Evolutionary conservation across 2,113 vertebrate genomes (phyloP).

Genomic region (Hippocampus zosterae): DNA sequence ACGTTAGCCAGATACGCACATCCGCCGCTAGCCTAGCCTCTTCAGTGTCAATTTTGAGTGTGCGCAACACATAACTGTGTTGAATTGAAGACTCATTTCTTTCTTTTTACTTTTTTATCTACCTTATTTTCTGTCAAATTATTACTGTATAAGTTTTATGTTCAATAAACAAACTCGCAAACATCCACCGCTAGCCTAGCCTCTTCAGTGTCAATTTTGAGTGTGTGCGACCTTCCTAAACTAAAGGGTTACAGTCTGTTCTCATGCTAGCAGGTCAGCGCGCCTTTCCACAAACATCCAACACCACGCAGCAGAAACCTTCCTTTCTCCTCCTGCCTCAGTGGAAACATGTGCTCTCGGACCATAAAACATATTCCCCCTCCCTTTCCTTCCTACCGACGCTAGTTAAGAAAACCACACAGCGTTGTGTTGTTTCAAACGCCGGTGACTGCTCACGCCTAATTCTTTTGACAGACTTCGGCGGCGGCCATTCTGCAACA

Average conservation of each 20-base stretch:
- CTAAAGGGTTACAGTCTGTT: neutral
- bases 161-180: no score
- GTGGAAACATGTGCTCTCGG: conserved; percentile 55
- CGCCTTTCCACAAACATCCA: neutral
- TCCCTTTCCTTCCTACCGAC: conserved; percentile 33
- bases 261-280: neutral
- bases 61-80: no score
- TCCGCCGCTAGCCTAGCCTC: conserved; percentile 22
- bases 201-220: neutral
- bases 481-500: conserved; percentile 31
- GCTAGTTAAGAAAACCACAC: conserved; percentile 61
- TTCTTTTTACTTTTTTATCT: no score
- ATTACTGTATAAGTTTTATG: no score
- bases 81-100: no score
- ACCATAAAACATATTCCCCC: conserved; percentile 47
- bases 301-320: conserved; percentile 16
- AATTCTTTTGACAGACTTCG: conserved; percentile 64
- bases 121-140: no score
- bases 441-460: conserved; percentile 35
- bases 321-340: conserved; percentile 25
- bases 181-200: conserved; percentile 29
- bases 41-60: neutral
- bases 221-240: neutral
- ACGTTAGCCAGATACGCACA: conserved; percentile 46
- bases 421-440: conserved; percentile 50